Evolutionary conservation across 53 echinoderm and acorn worm species (phyloP).

Genomic region (Actinopyga echinites): DNA sequence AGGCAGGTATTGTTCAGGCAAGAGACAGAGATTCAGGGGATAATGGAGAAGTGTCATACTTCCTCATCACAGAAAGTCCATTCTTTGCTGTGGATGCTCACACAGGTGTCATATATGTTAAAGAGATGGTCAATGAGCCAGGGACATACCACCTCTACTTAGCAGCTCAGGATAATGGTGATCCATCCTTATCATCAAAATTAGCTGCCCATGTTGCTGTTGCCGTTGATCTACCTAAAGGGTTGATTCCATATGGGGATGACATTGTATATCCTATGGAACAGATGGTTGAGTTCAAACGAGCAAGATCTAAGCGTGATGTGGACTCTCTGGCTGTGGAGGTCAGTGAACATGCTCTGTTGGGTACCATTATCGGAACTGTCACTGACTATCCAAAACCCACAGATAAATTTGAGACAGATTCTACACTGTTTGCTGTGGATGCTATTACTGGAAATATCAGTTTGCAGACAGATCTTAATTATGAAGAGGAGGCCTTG

Average conservation of each 20-base stretch:
- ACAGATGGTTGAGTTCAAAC: conserved; percentile 35
- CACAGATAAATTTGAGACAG: conserved; percentile 42
- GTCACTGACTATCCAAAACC: conserved; percentile 40
- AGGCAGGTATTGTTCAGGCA: conserved; percentile 50
- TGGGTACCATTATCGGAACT: conserved; percentile 50
- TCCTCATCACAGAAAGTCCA: conserved; percentile 31
- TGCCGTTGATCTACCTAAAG: conserved; percentile 45
- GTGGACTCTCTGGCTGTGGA: conserved; percentile 42
- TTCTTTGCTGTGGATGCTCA: conserved; percentile 53
- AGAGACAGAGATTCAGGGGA: conserved; percentile 49
- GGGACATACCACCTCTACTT: conserved; percentile 61
- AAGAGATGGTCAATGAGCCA: conserved; percentile 14
- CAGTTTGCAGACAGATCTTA: conserved; percentile 39
- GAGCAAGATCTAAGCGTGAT: conserved; percentile 57
- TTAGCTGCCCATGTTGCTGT: conserved; percentile 64
- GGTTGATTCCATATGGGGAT: conserved; percentile 65
- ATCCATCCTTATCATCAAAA: conserved; percentile 40
- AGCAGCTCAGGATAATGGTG: conserved; percentile 67
- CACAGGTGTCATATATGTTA: conserved; percentile 53
- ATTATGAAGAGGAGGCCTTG: conserved; percentile 54
- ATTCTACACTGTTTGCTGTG: conserved; percentile 59
- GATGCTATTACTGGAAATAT: conserved; percentile 73
- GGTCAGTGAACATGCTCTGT: conserved; percentile 35
- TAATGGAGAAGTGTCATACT: conserved; percentile 58
- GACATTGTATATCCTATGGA: conserved; percentile 68